Evolutionary conservation across 2,888 invertebrate genomes (phyloP).

Genomic region (Patella pellucida): DNA sequence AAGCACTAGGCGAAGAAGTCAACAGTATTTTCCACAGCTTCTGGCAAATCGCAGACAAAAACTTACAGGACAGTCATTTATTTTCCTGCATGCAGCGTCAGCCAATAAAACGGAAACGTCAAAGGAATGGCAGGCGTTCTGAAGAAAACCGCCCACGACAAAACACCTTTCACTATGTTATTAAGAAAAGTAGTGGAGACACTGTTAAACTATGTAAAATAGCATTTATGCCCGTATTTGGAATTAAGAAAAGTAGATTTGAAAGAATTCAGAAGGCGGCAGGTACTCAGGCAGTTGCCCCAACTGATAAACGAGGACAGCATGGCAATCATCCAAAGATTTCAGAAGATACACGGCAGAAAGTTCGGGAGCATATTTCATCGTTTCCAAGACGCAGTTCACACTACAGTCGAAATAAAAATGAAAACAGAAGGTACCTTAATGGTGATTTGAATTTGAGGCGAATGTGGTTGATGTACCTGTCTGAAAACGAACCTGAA

Average conservation of each 20-base stretch:
- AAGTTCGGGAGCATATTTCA: neutral
- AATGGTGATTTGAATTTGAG: neutral
- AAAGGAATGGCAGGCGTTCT: constrained; percentile 13
- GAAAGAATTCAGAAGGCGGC: neutral
- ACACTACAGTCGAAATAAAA: neutral
- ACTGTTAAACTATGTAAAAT: neutral
- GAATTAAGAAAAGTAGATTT: neutral
- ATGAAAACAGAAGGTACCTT: neutral
- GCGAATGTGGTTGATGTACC: neutral
- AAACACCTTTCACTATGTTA: too few relatives aligned
- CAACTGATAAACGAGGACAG: neutral
- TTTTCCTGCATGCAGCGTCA: constrained; percentile 14
- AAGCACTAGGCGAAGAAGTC: constrained; percentile 10
- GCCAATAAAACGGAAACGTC: constrained; percentile 10
- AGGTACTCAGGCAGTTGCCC: neutral
- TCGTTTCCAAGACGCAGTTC: neutral
- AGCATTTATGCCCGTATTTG: neutral
- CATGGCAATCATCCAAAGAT: neutral
- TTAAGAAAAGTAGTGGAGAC: neutral
- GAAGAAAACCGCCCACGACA: neutral
- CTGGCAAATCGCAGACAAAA: constrained; percentile 15
- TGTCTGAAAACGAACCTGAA: neutral
- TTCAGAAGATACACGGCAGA: too few relatives aligned
- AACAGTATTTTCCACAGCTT: constrained; percentile 11
- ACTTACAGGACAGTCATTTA: constrained; percentile 17